Percentiles rank a stretch among this genome's conserved stretches.
Conservation (phyloP, 2,888 invertebrate genomes). For the Apoda limacodes region DNA sequence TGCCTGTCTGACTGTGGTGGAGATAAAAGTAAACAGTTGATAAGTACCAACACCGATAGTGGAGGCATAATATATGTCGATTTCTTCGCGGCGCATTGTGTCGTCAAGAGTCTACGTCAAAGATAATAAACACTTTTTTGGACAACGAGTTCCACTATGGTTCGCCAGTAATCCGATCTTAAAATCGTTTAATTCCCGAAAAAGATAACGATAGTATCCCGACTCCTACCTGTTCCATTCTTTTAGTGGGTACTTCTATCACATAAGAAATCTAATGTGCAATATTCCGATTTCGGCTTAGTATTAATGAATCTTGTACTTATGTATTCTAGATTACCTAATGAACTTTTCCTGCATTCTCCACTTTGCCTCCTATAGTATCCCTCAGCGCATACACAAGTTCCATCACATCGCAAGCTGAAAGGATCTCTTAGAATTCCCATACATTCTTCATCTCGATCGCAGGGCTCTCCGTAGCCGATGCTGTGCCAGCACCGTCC, state of each 20-base stretch:
- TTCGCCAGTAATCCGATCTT: neutral
- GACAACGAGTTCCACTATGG: neutral
- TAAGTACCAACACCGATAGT: too few species aligned
- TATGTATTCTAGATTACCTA: too few species aligned
- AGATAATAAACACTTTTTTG: neutral
- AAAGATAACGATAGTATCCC: slow-evolving; percentile 8
- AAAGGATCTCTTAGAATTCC: slow-evolving; percentile 33
- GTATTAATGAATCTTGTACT: too few species aligned
- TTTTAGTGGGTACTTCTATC: too few species aligned
- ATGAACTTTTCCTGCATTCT: slow-evolving; percentile 42
- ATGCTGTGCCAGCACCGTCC: slow-evolving; percentile 47
- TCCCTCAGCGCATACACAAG: slow-evolving; percentile 39
- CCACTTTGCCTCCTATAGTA: slow-evolving; percentile 48
- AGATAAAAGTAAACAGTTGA: too few species aligned
- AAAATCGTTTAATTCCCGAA: neutral
- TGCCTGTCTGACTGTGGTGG: too few species aligned
- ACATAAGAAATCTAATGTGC: too few species aligned
- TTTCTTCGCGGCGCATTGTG: too few species aligned
- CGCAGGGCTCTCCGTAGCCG: slow-evolving; percentile 31
- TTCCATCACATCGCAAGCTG: slow-evolving; percentile 33
- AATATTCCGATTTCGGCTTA: too few species aligned
- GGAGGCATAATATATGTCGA: too few species aligned
- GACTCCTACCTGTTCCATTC: too few species aligned
- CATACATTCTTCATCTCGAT: slow-evolving; percentile 39
- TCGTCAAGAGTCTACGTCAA: too few species aligned